Base-by-base conservation (phyloP, 2,888 invertebrate genomes). In the Diarsia dahlii region DNA sequence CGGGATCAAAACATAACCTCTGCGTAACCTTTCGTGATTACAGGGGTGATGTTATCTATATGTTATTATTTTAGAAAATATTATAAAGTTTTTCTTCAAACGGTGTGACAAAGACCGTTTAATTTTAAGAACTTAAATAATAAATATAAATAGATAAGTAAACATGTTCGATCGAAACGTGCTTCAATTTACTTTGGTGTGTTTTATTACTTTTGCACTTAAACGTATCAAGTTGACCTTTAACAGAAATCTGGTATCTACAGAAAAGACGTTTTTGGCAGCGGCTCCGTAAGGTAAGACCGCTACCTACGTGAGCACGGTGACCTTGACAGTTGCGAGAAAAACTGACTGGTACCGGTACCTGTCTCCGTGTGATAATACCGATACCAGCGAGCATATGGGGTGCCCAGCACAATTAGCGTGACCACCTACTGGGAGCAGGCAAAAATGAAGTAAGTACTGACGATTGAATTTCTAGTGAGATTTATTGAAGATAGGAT, bases 281-380 rank as follows among this genome's bases (percentile, higher is more conserved):
- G 52, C 13, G 12, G 45, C 70, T 78, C 23, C 34, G 67, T 84
- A 80, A 82, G 87, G 85, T 64, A 78, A 84, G 78, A 87, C 85
- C 67, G 56, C 85, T 75, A 46, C 87, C 88, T 69, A 87, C 88
- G 77, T 82, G 77, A 68, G 71, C 64, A 69, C 13, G 48, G 60
- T 62, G 84, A 71, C 87, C 87, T 87, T 87, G 88, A 75, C 80
- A 81, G 74, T 83, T 80, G 72, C 69, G 76, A 83, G 80, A 84
- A 86, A 81, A 79, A 74, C 77, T 54, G 39, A 71, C 52, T 39
- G 73, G 45, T 70, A 67, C 39, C 28, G 62, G 54, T 70, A 70
- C 63, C 52, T 58, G 56, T 64, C 48, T 68, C 60, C 23, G 60
- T 50, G 20, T 63, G 34, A 56, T 56, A 71, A 56, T 76, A 56